Percentiles rank a stretch among this genome's conserved stretches.
These are phyloP conservation scores for Girardia tigrina DNA, from an alignment of 2,888 invertebrate species.

Conservation along the genomic window DNA sequence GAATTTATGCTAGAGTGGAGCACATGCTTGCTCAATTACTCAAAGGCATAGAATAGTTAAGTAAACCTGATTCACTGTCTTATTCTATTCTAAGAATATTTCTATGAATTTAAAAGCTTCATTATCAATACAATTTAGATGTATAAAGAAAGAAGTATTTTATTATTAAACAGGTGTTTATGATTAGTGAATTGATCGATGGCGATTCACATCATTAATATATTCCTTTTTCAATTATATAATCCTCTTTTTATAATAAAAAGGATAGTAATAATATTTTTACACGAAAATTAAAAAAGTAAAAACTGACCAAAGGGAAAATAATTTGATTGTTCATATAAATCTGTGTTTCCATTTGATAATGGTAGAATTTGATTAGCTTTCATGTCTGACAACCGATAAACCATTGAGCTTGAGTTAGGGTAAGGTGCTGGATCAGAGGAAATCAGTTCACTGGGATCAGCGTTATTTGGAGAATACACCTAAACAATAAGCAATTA, in stretches of 20 bases:
- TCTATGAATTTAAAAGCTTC: constrained; percentile 7
- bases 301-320: constrained; percentile 17
- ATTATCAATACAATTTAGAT: constrained; percentile 15
- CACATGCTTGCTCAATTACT: constrained; percentile 18
- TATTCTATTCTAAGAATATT: neutral
- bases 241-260: too few species aligned
- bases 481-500: too few species aligned
- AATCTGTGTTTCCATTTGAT: constrained; percentile 15
- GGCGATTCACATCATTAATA: constrained; percentile 4
- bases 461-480: constrained; percentile 11
- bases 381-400: neutral
- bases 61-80: constrained; percentile 16
- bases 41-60: constrained; percentile 15
- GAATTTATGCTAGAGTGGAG: neutral
- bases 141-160: constrained; percentile 17
- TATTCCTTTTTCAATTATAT: neutral
- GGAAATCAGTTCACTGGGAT: neutral
- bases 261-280: too few species aligned
- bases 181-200: neutral
- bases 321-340: constrained; percentile 20
- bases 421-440: neutral
- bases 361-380: constrained; percentile 15
- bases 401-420: constrained; percentile 8
- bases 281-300: neutral
- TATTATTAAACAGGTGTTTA: constrained; percentile 9